phyloP scores from a whole-genome alignment of 1,140 invertebrate genomes.

The Aphidius ervi region DNA sequence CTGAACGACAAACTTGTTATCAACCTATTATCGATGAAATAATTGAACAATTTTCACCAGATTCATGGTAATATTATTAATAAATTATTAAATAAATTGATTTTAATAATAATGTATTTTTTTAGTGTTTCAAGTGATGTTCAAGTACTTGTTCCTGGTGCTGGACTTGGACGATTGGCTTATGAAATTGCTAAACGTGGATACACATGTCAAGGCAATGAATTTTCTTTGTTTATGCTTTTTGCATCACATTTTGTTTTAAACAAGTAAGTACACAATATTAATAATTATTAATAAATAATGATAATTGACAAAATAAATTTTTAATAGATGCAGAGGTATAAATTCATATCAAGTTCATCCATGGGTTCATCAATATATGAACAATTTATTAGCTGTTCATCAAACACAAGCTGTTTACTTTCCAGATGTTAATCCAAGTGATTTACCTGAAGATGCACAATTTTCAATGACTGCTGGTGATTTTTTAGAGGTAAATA shows the following conservation, averaged over 20 bases:
- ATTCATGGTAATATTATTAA: constrained; percentile 45
- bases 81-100: not conserved
- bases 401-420: constrained; percentile 74
- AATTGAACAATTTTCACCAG: constrained; percentile 65
- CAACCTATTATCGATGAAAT: constrained; percentile 86
- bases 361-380: constrained; percentile 92
- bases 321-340: constrained; percentile 55
- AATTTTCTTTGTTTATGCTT: constrained; percentile 96
- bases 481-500: constrained; percentile 77
- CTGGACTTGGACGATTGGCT: constrained; percentile 87
- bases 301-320: not conserved
- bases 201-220: constrained; percentile 93
- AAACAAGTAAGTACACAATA: constrained; percentile 65
- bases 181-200: constrained; percentile 89
- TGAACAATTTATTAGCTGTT: constrained; percentile 77
- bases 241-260: constrained; percentile 94
- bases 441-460: constrained; percentile 59
- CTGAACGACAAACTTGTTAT: constrained; percentile 85
- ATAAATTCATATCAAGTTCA: constrained; percentile 65
- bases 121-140: constrained; percentile 52
- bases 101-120: constrained; percentile 29
- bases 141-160: constrained; percentile 87
- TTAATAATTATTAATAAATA: not conserved
- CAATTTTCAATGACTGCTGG: constrained; percentile 95
- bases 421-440: constrained; percentile 90